Evolutionary conservation across 2,113 vertebrate species (phyloP).

Genomic region (Chinchilla lanigera): DNA sequence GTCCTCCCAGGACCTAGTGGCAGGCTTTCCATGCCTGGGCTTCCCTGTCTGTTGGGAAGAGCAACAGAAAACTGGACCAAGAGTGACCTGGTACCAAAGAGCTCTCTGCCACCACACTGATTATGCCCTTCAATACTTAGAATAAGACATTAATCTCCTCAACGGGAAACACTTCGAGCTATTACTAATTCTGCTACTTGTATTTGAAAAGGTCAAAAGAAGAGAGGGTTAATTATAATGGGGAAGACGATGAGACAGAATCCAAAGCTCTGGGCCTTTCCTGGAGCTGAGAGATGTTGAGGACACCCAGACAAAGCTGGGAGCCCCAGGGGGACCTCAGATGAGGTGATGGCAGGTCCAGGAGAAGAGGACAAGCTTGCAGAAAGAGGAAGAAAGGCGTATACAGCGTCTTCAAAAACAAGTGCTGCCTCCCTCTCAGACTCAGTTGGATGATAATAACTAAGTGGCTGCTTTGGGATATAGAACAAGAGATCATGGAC

Average conservation of each 20-base stretch:
- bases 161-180: background rate
- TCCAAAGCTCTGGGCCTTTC: background rate
- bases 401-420: background rate
- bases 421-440: background rate
- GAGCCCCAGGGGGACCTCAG: background rate
- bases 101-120: rapidly evolving
- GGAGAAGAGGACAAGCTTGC: background rate
- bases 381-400: background rate
- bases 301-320: background rate
- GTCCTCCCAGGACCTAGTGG: background rate
- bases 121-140: background rate
- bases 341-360: background rate
- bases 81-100: background rate
- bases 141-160: background rate
- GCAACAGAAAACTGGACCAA: background rate
- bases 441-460: background rate
- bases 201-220: background rate
- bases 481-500: background rate
- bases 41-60: background rate
- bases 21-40: background rate
- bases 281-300: background rate
- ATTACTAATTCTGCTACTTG: background rate
- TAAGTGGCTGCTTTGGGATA: background rate
- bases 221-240: background rate
- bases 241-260: background rate